Percentiles rank a stretch among this genome's conserved stretches.
phyloP scores from a whole-genome alignment of 1,140 invertebrate species.

The Bombyx mandarina region DNA sequence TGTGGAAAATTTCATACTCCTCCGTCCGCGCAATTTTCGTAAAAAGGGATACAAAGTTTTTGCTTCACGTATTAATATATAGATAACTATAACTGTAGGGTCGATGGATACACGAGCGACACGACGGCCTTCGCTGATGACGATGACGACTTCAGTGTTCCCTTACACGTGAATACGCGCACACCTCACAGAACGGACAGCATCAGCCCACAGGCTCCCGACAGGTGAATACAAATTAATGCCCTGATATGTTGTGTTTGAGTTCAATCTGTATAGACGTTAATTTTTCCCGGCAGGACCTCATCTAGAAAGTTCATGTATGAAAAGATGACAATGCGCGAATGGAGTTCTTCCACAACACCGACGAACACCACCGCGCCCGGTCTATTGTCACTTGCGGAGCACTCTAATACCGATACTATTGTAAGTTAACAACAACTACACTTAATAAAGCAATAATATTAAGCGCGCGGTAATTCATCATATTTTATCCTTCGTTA shows the following conservation, averaged over 20 bases:
- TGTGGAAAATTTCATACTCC: too few species aligned
- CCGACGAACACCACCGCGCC: constrained; percentile 46
- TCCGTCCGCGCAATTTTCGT: too few species aligned
- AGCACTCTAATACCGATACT: constrained; percentile 41
- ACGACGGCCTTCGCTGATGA: constrained; percentile 83
- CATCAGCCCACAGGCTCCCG: constrained; percentile 56
- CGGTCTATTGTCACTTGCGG: constrained; percentile 56
- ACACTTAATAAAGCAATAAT: not conserved
- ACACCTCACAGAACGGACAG: constrained; percentile 49
- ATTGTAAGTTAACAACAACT: constrained; percentile 27
- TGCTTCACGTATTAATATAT: too few species aligned
- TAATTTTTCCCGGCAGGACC: constrained; percentile 56
- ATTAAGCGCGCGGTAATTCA: too few species aligned
- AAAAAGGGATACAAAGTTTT: too few species aligned
- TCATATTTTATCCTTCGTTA: too few species aligned
- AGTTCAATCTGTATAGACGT: not conserved
- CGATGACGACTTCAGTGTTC: constrained; percentile 76
- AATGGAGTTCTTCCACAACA: constrained; percentile 59
- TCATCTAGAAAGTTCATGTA: constrained; percentile 74
- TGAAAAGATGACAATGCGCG: constrained; percentile 69
- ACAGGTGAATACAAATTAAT: constrained; percentile 39
- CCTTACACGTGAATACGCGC: constrained; percentile 76
- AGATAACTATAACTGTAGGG: constrained; percentile 31
- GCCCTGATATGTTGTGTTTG: not conserved
- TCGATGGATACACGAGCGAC: constrained; percentile 83